Base-by-base conservation (phyloP, 2,888 invertebrate species). In the Petrolisthes cinctipes region DNA sequence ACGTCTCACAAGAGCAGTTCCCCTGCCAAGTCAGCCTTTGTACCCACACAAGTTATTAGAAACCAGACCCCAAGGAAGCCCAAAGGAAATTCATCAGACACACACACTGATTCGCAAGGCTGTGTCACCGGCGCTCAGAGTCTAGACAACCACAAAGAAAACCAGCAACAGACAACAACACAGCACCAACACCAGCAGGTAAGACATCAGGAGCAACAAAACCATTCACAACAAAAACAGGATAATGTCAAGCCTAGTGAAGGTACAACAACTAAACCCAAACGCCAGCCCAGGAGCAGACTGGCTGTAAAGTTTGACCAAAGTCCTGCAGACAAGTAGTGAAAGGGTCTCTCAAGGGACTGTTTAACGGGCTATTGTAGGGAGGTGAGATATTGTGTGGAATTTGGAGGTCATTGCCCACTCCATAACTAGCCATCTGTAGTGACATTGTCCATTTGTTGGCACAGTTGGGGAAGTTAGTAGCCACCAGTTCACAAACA, bases 1-100 rank as follows among this genome's bases (percentile, higher is more conserved):
- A 51, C 17, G 37, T 57, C 73, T 54, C 71, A 80, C 11, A 88
- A 84, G 75, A 75, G 51, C 6, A 84, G 78, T 37, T 88, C 88
- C 6, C 88, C 88, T 5, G 76, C 61, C 23, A 89, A 89, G 80
- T 87, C 89, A n/a, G 87, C 82, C n/a, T 90, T 90, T 53, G 90
- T 90, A 14, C 90, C 90, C 4, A 89, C 86, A 51, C 90, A 90
- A 78, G 90, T 90, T 9, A 87, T 86, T 23, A 83, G 89, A 37
- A 90, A 90, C n/a, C 83, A 82, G 56, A 89, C 90, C 11, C 89
- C 89, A 37, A 56, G 87, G n/a, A 89, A 89, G 53, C 83, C 88
- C 14, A 82, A 71, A 51, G n/a, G n/a, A 4, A 61, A 81, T 23
- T 17, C n/a, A 0, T 68, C n/a, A 4, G 68, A 66, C 14, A 73